Conservation (phyloP, 2,113 vertebrate genomes). For the Heterotilapia buettikoferi region DNA sequence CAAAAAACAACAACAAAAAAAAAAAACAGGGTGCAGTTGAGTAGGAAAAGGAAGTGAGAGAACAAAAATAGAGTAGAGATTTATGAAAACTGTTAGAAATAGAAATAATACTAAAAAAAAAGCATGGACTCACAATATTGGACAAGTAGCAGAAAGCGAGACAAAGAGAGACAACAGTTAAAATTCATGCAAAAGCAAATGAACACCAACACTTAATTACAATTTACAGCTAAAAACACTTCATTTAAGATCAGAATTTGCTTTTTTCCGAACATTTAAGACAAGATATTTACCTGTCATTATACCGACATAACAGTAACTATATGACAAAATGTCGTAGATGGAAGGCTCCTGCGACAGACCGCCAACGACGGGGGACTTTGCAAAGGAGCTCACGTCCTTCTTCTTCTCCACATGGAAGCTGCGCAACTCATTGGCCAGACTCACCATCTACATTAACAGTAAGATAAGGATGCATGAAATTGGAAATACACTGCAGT, state of each 20-base stretch:
- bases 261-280: not conserved
- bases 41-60: not conserved
- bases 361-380: constrained; percentile 65
- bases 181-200: constrained; percentile 59
- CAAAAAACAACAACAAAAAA: no score
- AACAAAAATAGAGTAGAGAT: not conserved
- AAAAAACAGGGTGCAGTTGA: not conserved
- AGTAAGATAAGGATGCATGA: not conserved
- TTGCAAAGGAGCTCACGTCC: constrained; percentile 77
- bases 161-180: constrained; percentile 71
- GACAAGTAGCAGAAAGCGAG: constrained; percentile 57
- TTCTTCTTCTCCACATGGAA: constrained; percentile 77
- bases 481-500: not conserved
- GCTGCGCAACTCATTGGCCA: constrained; percentile 82
- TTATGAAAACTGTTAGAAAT: not conserved
- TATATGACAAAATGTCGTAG: constrained; percentile 80
- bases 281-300: constrained; percentile 78
- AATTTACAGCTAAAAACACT: not conserved
- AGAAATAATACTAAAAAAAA: constrained; percentile 17
- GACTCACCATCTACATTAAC: constrained; percentile 82
- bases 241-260: not conserved
- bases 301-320: constrained; percentile 87
- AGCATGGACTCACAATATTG: constrained; percentile 64
- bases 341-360: constrained; percentile 76
- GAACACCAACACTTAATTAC: not conserved